Base-by-base conservation (phyloP, 2,797 vertebrate species). In the Neosilurus hyrtlii region DNA sequence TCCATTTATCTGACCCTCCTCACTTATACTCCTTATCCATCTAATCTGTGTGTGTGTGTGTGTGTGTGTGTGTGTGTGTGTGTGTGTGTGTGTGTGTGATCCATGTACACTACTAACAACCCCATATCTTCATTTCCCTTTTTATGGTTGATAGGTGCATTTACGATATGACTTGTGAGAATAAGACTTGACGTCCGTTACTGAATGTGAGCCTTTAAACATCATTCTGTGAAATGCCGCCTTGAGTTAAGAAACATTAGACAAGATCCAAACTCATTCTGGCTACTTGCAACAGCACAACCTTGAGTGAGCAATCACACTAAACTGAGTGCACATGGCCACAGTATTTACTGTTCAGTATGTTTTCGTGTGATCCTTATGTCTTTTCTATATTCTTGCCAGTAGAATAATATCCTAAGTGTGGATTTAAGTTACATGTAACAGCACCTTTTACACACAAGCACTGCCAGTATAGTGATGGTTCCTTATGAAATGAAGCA, bases 401-500 rank as follows among this genome's bases (percentile, higher is more conserved):
- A 78, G 11, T 30, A 56, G 9, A 30, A 24, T 22, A 68, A 54
- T 54, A 35, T 20, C 52, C 26, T 56, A 74, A 57, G 54, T 57
- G 26, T 15, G 72, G 91, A 90, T 91, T 93, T 92, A 92, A 57
- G 92, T 86, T 89, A 88, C 66, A 86, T 86, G 88, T 92, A 92
- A 91, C 89, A 88, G 88, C 91, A 90, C 89, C 89, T 91, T 93
- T 92, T 91, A 92, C 90, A 90, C 90, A 89, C 90, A 90, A 89
- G 89, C 89, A 90, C 88, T 85, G 89, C 90, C 86, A 87, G 88
- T 91, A 89, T 91, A 87, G 90, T 93, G 92, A 93, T 92, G 93
- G 92, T 90, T 92, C 91, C 91, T 92, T 91, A 92, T 93, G 92
- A 94, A 91, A 93, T 92, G 91, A 92, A 93, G 90, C 91, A 87